Base-by-base conservation (phyloP, 1,140 invertebrate species). In the Mamestra configurata region DNA sequence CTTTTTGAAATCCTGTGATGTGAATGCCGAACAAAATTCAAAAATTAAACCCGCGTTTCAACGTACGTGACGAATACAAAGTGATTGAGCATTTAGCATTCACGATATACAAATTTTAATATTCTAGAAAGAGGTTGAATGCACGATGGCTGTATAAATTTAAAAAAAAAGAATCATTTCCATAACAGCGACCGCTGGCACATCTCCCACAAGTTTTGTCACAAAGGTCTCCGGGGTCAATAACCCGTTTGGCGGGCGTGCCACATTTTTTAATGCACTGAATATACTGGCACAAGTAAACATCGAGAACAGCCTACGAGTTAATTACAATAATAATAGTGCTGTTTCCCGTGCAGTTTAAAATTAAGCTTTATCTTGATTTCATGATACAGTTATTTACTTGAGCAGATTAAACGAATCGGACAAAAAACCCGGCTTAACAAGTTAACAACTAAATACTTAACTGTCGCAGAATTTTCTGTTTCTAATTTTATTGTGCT, bases 151-250 rank as follows among this genome's bases (percentile, higher is more conserved):
- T 80, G 46, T 64, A 76, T 71, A 66, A 71, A 73, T 77, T 72
- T 75, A 81, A 84, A 83, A 85, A 85, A 86, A 83, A 66, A 79
- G 40, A 43, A 82, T 84, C 80, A 61, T 46, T 22, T 46, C 82
- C 85, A 88, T 86, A 87, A 89, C 84, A 61, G 80, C 73, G 79
- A 55, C 72, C 77, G 57, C 72, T 64, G 79, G 73, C 53, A 79
- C 85, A 89, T 87, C 85, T 87, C 86, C 85, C 89, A 89, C 89
- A 88, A 91, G 86, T 91, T 91, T 91, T 92, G 92, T 93, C 84
- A 92, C 92, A 92, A 90, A 91, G 92, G 89, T 92, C 88, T 85
- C 80, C 61, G 37, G 78, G 90, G 88, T 92, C 92, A 90, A 87
- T 85, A 87, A 88, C 86, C 89, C 80, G 87, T 89, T 92, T 91